A percentile compares a stretch with the other conserved stretches of the same genome.
phyloP scores from a whole-genome alignment of 2,797 vertebrate species.

The Enteromius mattozi region DNA sequence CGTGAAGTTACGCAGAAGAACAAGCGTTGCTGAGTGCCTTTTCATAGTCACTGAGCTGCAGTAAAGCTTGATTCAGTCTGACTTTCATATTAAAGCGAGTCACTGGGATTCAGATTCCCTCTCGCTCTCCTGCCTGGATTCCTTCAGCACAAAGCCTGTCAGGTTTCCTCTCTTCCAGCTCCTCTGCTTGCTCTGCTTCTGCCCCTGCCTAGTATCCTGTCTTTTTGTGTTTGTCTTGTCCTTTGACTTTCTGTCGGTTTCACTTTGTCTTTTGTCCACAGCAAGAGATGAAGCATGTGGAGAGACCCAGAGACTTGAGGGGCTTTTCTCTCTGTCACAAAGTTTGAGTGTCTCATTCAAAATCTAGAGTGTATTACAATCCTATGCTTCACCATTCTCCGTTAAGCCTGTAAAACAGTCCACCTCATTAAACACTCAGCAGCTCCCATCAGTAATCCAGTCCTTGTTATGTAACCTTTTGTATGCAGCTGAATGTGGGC shows the following conservation, averaged over 20 bases:
- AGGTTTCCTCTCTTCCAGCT: constrained; percentile 25
- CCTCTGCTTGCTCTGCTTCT: constrained; percentile 38
- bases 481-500: constrained; percentile 50
- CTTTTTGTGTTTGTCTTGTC: constrained; percentile 64
- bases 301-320: background rate
- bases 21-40: constrained; percentile 45
- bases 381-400: constrained; percentile 16
- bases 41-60: constrained; percentile 48
- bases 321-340: constrained; percentile 12
- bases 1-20: constrained; percentile 30
- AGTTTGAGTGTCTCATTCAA: constrained; percentile 10
- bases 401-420: constrained; percentile 14
- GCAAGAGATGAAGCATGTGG: constrained; percentile 7
- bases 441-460: constrained; percentile 27
- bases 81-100: constrained; percentile 61
- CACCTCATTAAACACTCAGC: constrained; percentile 11
- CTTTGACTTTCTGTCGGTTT: constrained; percentile 57
- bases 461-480: constrained; percentile 55
- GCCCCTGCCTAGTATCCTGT: constrained; percentile 49
- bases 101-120: constrained; percentile 64
- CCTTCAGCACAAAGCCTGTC: constrained; percentile 35
- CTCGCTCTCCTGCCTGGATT: constrained; percentile 47
- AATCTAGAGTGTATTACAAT: constrained; percentile 10
- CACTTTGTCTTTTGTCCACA: constrained; percentile 56
- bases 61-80: constrained; percentile 61